These are phyloP conservation scores for Drosophila yooni DNA, from an alignment of 2,888 invertebrate species.

Conservation along the genomic window DNA sequence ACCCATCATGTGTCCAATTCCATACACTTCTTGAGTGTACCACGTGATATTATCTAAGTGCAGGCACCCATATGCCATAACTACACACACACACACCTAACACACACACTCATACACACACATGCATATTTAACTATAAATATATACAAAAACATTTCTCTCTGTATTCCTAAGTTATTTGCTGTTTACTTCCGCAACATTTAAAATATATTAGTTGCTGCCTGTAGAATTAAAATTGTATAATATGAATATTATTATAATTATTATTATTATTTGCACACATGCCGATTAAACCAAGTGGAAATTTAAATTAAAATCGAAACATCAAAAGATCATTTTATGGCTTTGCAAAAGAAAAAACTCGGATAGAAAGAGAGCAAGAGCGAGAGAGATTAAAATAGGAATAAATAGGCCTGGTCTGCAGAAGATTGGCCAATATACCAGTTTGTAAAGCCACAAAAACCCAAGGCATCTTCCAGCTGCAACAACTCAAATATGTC, in stretches of 20 bases:
- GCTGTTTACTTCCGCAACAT: conserved; percentile 18
- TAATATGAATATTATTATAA: conserved; percentile 25
- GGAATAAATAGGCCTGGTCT: background rate
- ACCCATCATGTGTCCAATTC: conserved; percentile 91
- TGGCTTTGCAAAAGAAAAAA: background rate
- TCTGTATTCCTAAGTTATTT: conserved; percentile 34
- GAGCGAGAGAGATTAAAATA: background rate
- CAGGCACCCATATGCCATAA: conserved; percentile 25
- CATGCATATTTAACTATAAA: conserved; percentile 21
- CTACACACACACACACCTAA: conserved; percentile 9
- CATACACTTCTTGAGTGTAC: conserved; percentile 91
- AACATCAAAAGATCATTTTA: background rate
- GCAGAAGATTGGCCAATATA: conserved; percentile 18
- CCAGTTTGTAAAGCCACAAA: conserved; percentile 46
- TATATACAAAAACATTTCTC: conserved; percentile 3
- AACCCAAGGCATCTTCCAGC: conserved; percentile 43
- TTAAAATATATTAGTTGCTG: conserved; percentile 38
- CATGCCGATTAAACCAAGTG: conserved; percentile 32
- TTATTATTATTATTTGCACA: conserved; percentile 21
- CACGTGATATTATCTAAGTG: conserved; percentile 88
- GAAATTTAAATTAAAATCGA: conserved; percentile 10
- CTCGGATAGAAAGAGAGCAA: background rate
- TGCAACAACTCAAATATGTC: conserved; percentile 25
- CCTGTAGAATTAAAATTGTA: conserved; percentile 51
- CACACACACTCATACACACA: conserved; percentile 3